Conservation (phyloP, 2,797 vertebrate species). For the Sternarchorhynchus goeldii region DNA sequence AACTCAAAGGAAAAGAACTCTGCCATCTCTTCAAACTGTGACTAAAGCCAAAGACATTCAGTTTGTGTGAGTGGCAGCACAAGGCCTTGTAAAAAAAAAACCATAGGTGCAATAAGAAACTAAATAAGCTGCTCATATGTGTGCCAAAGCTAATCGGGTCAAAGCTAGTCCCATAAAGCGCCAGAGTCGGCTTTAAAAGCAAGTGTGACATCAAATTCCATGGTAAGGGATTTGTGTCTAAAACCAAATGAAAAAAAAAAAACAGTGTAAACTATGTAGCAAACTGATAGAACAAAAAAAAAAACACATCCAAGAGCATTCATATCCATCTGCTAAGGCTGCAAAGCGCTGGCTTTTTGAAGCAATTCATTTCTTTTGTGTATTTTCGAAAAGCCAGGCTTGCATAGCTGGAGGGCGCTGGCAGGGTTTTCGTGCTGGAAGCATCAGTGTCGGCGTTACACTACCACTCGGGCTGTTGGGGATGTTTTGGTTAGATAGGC, state of each 20-base stretch:
- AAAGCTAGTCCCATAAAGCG: slow-evolving; percentile 46
- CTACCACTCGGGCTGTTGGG: slow-evolving; percentile 82
- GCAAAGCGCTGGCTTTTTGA: slow-evolving; percentile 70
- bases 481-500: slow-evolving; percentile 80
- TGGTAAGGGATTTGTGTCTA: slow-evolving; percentile 50
- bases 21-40: slow-evolving; percentile 35
- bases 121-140: slow-evolving; percentile 34
- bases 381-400: slow-evolving; percentile 63
- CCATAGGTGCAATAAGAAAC: background rate
- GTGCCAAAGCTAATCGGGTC: slow-evolving; percentile 40
- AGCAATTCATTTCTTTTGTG: slow-evolving; percentile 73
- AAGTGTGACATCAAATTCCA: slow-evolving; percentile 55
- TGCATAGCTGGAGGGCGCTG: slow-evolving; percentile 32
- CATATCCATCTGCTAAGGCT: slow-evolving; percentile 42
- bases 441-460: slow-evolving; percentile 59
- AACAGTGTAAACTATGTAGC: slow-evolving; percentile 7
- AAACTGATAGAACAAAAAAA: slow-evolving; percentile 45
- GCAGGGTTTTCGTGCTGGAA: slow-evolving; percentile 6
- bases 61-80: slow-evolving; percentile 35
- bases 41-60: slow-evolving; percentile 47
- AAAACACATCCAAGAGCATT: slow-evolving; percentile 71
- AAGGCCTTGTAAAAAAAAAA: slow-evolving; percentile 29
- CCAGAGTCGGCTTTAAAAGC: slow-evolving; percentile 36
- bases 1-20: slow-evolving; percentile 48
- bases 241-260: slow-evolving; percentile 59